These are phyloP conservation scores for Acromyrmex heyeri DNA, from an alignment of 1,140 invertebrate genomes.

Conservation along the genomic window DNA sequence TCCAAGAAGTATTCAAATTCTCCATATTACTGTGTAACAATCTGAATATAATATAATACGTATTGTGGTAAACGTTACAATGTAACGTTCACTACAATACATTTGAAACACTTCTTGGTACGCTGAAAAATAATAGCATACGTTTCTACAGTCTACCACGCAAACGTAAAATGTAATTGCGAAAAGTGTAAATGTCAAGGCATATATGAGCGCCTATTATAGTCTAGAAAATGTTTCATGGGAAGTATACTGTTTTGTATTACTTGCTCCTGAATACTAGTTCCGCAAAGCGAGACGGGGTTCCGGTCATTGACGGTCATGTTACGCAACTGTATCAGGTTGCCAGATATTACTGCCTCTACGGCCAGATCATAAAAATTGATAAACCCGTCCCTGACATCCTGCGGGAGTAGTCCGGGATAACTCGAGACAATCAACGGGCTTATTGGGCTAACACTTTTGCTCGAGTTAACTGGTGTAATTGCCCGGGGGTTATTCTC, in stretches of 20 bases:
- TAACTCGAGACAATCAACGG: conserved; percentile 76
- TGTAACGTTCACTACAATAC: too few species aligned
- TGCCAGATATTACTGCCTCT: conserved; percentile 66
- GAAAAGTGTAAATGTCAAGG: conserved; percentile 22
- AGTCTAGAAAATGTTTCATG: conserved; percentile 14
- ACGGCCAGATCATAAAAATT: conserved; percentile 72
- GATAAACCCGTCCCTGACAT: conserved; percentile 72
- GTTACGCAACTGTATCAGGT: conserved; percentile 69
- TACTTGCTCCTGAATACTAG: conserved; percentile 22
- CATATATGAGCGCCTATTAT: conserved; percentile 19
- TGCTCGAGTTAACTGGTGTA: conserved; percentile 73
- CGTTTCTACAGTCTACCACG: neutral
- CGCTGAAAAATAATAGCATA: neutral
- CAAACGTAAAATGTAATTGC: conserved; percentile 29
- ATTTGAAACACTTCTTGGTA: conserved; percentile 22
- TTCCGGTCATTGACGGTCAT: conserved; percentile 47
- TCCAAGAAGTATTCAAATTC: too few species aligned
- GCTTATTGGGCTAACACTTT: conserved; percentile 72
- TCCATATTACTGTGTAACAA: too few species aligned
- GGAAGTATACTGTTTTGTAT: conserved; percentile 9
- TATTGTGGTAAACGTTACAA: too few species aligned
- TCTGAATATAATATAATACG: too few species aligned
- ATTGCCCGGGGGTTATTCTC: conserved; percentile 68
- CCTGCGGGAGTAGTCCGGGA: conserved; percentile 52
- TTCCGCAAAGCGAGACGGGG: neutral